phyloP scores from a whole-genome alignment of 2,113 vertebrate genomes.

The Oriolus oriolus region DNA sequence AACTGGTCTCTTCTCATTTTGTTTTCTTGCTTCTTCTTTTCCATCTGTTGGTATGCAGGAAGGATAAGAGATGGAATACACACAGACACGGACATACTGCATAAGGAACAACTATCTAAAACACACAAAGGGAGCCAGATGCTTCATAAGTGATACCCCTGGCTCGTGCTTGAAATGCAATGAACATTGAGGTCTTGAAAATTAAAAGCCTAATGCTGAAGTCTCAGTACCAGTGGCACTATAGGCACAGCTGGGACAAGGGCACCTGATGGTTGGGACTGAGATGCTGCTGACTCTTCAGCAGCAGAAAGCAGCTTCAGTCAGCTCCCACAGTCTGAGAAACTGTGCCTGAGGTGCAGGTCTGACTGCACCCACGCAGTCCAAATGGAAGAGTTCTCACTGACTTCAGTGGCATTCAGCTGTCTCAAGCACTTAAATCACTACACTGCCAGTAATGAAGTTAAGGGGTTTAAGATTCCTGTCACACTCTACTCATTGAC shows the following conservation, averaged over 20 bases:
- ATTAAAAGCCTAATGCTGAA: background rate
- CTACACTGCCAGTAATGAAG: background rate
- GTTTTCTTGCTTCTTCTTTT: constrained; percentile 98
- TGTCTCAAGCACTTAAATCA: background rate
- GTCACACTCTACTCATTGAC: background rate
- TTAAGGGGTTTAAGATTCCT: background rate
- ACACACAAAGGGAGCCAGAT: background rate
- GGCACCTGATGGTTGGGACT: background rate
- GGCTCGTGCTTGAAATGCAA: background rate
- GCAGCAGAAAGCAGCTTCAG: background rate
- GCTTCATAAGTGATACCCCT: background rate
- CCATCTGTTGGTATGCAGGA: constrained; percentile 78
- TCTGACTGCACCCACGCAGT: background rate
- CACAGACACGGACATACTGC: background rate
- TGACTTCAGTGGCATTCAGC: background rate
- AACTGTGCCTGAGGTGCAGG: rapidly evolving
- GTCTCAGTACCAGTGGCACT: background rate
- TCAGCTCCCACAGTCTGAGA: background rate
- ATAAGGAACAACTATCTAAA: background rate
- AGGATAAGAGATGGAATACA: background rate
- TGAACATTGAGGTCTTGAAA: background rate
- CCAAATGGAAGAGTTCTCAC: background rate
- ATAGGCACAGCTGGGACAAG: background rate
- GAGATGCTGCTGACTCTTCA: background rate
- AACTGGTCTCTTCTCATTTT: constrained; percentile 97